These are phyloP conservation scores for Keiferia lycopersicella DNA, from an alignment of 2,888 invertebrate genomes.

Conservation along the genomic window DNA sequence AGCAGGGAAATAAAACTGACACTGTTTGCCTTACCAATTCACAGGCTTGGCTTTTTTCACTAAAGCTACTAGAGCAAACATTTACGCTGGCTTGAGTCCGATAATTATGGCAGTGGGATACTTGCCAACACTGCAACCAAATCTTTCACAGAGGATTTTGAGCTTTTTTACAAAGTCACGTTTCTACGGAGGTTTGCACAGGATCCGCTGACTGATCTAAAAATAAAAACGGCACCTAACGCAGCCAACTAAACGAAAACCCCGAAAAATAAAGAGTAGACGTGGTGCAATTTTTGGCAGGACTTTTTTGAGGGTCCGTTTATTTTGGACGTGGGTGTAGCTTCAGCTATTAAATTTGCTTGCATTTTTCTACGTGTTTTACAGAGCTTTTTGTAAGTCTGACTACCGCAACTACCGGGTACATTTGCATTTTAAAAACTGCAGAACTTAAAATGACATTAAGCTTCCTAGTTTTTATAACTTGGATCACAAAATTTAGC, in stretches of 20 bases:
- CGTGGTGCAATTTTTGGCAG: not conserved
- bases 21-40: conserved; percentile 1
- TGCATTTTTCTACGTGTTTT: conserved; percentile 30
- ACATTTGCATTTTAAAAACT: conserved; percentile 24
- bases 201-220: conserved; percentile 35
- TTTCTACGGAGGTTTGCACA: conserved; percentile 34
- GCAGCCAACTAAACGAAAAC: conserved; percentile 30
- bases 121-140: conserved; percentile 26
- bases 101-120: conserved; percentile 30
- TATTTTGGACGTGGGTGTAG: conserved; percentile 30
- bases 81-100: conserved; percentile 2
- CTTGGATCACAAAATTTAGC: not conserved
- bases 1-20: not conserved
- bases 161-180: conserved; percentile 32
- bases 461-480: conserved; percentile 2
- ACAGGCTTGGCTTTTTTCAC: conserved; percentile 1
- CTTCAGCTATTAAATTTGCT: conserved; percentile 32
- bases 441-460: conserved; percentile 11
- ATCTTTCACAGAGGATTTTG: conserved; percentile 28
- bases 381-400: conserved; percentile 23
- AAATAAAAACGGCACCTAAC: conserved; percentile 32
- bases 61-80: conserved; percentile 6
- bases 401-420: conserved; percentile 5
- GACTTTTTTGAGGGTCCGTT: conserved; percentile 26
- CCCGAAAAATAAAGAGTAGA: conserved; percentile 12